Base-by-base conservation (phyloP, 2,888 invertebrate species). In the Chouioia cunea region DNA sequence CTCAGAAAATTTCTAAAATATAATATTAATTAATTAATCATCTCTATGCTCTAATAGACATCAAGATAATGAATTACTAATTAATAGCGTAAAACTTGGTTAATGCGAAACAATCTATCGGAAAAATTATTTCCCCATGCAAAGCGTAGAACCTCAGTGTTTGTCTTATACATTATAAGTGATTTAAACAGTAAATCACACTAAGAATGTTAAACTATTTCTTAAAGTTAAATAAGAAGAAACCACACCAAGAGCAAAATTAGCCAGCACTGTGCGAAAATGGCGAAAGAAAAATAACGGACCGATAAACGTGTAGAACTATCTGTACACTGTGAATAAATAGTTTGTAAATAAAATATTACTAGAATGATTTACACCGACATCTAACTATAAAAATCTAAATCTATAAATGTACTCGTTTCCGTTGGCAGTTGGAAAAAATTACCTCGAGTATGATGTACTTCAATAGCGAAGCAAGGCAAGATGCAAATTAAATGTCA, bases 401-500 rank as follows among this genome's bases (percentile, higher is more conserved):
- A 70, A 59, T 47, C 65, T 68, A 65, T 6, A 36, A 62, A 63
- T 69, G 66, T 48, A 68, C 47, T 56, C 10, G 16, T 58, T 59
- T 63, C 56, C 54, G 63, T 67, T 68, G 43, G 53, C 54, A 58
- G 70, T 74, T 65, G 69, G 76, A 66, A 77, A 75, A 76, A 81
- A 77, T 83, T 84, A 83, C 83, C 83, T 83, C 82, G 43, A 80
- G 77, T 73, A 79, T 77, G 79, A 76, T 76, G 81, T 75, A 79
- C 81, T 83, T 83, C 79, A 77, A 76, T 78, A 74, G 77, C 76
- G 74, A 80, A 79, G 79, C 80, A 80, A 81, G 77, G 79, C 70
- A 80, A 71, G 81, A 80, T 73, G 78, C 76, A 79, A 79, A 76
- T 73, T 70, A 66, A 77, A 76, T 56, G 77, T 77, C 65, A 71